Percentiles rank a stretch among this genome's conserved stretches.
Evolutionary conservation across 2,113 vertebrate genomes (phyloP).

Genomic region (Hydropotes inermis): DNA sequence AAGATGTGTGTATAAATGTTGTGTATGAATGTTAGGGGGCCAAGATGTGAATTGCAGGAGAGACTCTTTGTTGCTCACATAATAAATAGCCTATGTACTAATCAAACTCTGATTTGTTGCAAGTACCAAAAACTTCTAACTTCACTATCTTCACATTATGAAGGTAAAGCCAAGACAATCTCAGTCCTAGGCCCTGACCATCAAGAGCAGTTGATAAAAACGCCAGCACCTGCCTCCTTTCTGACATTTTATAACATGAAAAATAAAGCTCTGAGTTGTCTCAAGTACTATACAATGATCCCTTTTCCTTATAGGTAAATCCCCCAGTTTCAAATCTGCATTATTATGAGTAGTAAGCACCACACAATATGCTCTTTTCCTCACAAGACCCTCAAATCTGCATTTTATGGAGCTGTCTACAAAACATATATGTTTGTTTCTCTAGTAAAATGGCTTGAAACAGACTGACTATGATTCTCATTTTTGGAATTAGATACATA

Average conservation of each 20-base stretch:
- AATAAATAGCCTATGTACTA: neutral
- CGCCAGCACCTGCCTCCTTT: neutral
- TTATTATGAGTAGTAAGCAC: neutral
- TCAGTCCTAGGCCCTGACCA: neutral
- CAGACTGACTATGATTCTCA: neutral
- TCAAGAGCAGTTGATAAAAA: neutral
- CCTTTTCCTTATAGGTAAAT: neutral
- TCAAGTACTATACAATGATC: neutral
- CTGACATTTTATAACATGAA: neutral
- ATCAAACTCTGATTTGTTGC: neutral
- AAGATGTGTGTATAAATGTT: neutral
- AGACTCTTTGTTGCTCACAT: neutral
- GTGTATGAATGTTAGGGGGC: neutral
- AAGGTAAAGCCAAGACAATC: neutral
- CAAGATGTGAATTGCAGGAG: neutral
- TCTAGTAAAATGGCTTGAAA: neutral
- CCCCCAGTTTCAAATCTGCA: neutral
- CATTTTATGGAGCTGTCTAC: neutral
- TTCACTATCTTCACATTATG: neutral
- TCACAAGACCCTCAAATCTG: neutral
- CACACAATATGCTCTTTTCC: neutral
- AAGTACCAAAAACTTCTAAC: neutral
- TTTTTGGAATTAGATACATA: neutral
- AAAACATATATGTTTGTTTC: conserved; percentile 3
- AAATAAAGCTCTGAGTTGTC: neutral